Base-by-base conservation (phyloP, 2,888 invertebrate genomes). In the Hesperia comma region DNA sequence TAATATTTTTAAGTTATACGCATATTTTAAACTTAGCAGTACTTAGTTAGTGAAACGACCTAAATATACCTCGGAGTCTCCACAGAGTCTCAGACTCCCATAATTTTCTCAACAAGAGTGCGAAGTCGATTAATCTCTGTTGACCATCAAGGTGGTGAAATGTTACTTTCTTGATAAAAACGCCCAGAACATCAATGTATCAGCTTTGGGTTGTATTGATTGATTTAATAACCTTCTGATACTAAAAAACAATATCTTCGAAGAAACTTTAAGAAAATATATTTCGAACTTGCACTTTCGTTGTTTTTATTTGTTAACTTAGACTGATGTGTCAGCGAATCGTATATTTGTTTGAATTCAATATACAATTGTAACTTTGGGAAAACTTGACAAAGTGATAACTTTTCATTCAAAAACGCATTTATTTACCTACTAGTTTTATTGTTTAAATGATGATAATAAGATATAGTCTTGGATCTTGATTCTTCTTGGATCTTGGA, bases 311-410 rank as follows among this genome's bases (percentile, higher is more conserved):
- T 17, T 51, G 51, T 26, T 51, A 58, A 53, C 64, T 53, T 64
- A 53, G 41, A 57, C 40, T 51, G 26, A 40, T 17, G n/a, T 33
- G 15, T 37, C 21, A 14, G 68, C 69, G 70, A 74, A 68, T 72
- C 68, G 71, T 73, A 69, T 70, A 73, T 76, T 80, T 82, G 77
- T 80, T 76, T 63, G 61, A 68, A 71, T 83, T 77, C 79, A 82
- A 78, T 75, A 68, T 70, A 67, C 60, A 72, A 74, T 69, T 69
- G 73, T 71, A 68, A 71, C 71, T 75, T 74, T 17, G 12, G 8
- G 15, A 17, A 51, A 51, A 26, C 14, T 26, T 14, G 51, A 51
- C 21, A 71, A 72, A 72, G 71, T 72, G 72, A 74, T 74, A 73
- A 76, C 70, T 73, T 76, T 71, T 71, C 69, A 71, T 51, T 51